Evolutionary conservation across 1,140 invertebrate species (phyloP), one percentile per base, ranked within the genome.

Genomic region (Dendrolimus kikuchii): DNA sequence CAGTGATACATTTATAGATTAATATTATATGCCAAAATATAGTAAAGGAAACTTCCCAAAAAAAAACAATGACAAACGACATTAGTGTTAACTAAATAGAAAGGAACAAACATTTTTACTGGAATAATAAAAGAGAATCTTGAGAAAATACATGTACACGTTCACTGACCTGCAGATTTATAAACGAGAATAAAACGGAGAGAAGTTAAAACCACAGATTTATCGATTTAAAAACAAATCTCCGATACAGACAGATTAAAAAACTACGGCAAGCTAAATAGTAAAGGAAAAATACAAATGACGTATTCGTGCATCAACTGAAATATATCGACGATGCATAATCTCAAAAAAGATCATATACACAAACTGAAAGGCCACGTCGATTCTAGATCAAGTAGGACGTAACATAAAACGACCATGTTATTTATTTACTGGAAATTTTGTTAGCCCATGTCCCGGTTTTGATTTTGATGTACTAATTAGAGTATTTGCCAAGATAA

Each of bases 271-370:
- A 1, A n/a, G 40, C 5, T 39, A 50, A 50, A 50, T 39, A 50
- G 49, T 38, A 41, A 41, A 41, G 49, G 6, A 38, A 38, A 9
- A 42, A 50, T 39, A 39, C 39, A 50, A 23, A 50, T 50, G 49
- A 50, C 49, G 9, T 50, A 50, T 50, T 41, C 37, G 38, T 23
- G 49, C n/a, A 36, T 50, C 40, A 50, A 38, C 49, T 38, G 42
- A 50, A 40, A 50, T 50, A 50, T 23, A 50, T 50, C 36, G 42
- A 41, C 49, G n/a, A 41, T 50, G 49, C 38, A 40, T 41, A 50
- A 41, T 23, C 38, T 39, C 37, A 50, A 50, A 41, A 50, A 50
- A 50, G 23, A 50, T 38, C 42, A 10, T 50, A 40, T 41, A 38
- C 41, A 50, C 49, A 50, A 50, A 50, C 49, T 5, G 47, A 23